Evolutionary conservation across 2,113 vertebrate genomes (phyloP).

Genomic region (Brachyhypopomus occidentalis): DNA sequence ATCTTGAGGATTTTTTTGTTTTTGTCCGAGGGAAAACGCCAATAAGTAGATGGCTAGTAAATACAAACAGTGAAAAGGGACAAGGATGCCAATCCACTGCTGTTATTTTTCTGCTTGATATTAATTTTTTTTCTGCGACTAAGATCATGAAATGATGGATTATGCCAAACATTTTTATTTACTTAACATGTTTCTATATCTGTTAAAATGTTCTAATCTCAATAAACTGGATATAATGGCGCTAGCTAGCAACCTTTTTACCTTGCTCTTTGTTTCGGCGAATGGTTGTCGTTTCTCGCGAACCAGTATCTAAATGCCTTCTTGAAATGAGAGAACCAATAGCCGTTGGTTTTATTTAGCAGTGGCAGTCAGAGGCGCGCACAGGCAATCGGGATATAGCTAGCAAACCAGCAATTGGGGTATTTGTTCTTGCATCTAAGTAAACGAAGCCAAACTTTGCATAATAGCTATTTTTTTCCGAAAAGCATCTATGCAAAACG

Average conservation of each 20-base stretch:
- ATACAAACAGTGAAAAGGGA: background rate
- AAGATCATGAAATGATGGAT: background rate
- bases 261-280: slow-evolving; percentile 45
- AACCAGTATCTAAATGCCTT: slow-evolving; percentile 29
- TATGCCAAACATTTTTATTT: too few relatives aligned
- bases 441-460: background rate
- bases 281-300: background rate
- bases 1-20: slow-evolving; percentile 49
- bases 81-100: background rate
- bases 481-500: background rate
- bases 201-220: too few relatives aligned
- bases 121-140: background rate
- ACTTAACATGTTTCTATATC: too few relatives aligned
- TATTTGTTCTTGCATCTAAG: slow-evolving; percentile 28
- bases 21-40: background rate
- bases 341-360: background rate
- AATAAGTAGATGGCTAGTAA: background rate
- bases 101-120: background rate
- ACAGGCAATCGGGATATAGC: slow-evolving; percentile 12
- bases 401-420: slow-evolving; percentile 4
- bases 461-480: background rate
- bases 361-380: slow-evolving; percentile 31
- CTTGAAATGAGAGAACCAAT: slow-evolving; percentile 32
- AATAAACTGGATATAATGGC: too few relatives aligned
- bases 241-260: background rate